Base-by-base conservation (phyloP, 1,140 invertebrate genomes). In the Drosophila athabasca region DNA sequence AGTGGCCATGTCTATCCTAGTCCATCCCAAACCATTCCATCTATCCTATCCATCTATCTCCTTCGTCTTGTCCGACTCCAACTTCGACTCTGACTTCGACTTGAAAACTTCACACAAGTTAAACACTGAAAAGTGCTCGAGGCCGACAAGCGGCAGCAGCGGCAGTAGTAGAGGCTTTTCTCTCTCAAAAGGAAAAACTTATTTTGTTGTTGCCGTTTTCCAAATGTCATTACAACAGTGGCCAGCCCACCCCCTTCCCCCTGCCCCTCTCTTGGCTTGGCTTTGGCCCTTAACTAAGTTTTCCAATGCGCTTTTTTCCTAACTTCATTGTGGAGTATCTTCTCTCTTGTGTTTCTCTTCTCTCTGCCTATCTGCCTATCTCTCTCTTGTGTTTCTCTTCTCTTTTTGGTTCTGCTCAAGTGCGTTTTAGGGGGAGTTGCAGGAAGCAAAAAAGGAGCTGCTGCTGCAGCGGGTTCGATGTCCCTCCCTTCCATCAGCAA, bases 101-200 rank as follows among this genome's bases (percentile, higher is more conserved):
- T 84, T 72, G 80, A 66, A 62, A 81, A 87, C 82, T 84, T 87
- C 78, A 84, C 82, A 81, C 81, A 84, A 84, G 81, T 87, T 87
- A 84, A 87, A 87, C 81, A 84, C 73, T 81, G 77, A 84, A 84
- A 70, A 87, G 81, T 72, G 74, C 81, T 85, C 65, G 60, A 82
- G 60, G 79, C 70, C 62, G 45, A 76, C 64, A 39, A 39, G 35
- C 11, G 35, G 35, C 35, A 13, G 35, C 15, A 31, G 29, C 6
- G 6, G 29, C 29, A 75, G 70, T 62, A 48, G 52, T 43, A 76
- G 69, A 83, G 75, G 75, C 79, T 71, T 83, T 87, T 83, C 79
- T n/a, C 17, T 19, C 17, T 75, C 62, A 52, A 54, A 66, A 57
- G 53, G 55, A 51, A 64, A 45, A 55, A 69, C 58, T 69, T 62